Conservation (phyloP, 2,888 invertebrate species). For the Phoronis australis region DNA sequence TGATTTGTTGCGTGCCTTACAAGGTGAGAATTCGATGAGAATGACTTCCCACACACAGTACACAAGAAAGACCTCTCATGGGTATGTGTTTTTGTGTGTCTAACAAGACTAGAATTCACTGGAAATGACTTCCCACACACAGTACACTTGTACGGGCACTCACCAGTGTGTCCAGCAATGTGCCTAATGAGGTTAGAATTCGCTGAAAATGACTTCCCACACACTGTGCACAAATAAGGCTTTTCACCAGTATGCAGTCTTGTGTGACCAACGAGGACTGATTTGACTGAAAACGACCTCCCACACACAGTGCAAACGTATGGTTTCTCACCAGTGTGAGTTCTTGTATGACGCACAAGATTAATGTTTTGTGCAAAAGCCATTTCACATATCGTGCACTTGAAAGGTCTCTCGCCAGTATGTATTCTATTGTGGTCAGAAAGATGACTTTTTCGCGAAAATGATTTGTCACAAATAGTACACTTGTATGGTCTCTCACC, state of each 20-base stretch:
- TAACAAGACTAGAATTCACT: background rate
- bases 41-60: background rate
- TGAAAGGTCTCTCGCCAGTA: conserved; percentile 3
- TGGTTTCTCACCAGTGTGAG: conserved; percentile 2
- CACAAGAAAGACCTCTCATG: background rate
- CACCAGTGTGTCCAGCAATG: conserved; percentile 1
- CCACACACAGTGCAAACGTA: conserved; percentile 1
- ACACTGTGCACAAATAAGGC: background rate
- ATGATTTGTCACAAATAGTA: conserved; percentile 1
- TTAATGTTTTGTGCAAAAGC: background rate
- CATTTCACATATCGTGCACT: background rate
- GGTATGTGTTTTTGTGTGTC: conserved; percentile 2
- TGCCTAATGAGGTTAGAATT: conserved; percentile 1
- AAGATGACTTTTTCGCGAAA: conserved; percentile 1
- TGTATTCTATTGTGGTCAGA: conserved; percentile 1
- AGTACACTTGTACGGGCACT: conserved; percentile 1
- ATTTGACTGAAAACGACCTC: conserved; percentile 1
- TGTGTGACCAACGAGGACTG: background rate
- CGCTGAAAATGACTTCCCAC: conserved; percentile 1
- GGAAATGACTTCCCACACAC: conserved; percentile 3
- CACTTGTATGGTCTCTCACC: too few relatives aligned
- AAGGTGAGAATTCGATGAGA: too few relatives aligned
- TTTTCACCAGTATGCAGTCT: conserved; percentile 3
- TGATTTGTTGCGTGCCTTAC: too few relatives aligned
- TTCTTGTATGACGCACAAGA: background rate